Evolutionary conservation across 2,797 vertebrate species (phyloP).

Genomic region (Ctenosaura bakeri): DNA sequence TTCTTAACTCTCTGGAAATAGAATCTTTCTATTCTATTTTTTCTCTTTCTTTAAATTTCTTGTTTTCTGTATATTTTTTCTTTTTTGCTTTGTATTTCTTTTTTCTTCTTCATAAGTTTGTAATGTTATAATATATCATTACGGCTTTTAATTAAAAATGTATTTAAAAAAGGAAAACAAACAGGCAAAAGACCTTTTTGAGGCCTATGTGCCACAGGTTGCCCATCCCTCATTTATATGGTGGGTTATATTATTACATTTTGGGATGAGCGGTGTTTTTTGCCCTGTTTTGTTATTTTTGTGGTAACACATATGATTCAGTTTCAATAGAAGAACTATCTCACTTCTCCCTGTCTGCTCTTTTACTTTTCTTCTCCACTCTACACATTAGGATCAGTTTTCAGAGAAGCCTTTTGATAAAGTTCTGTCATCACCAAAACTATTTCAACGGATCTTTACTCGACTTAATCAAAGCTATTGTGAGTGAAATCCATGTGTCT

Average conservation of each 20-base stretch:
- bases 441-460: background rate
- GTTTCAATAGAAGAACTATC: background rate
- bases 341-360: background rate
- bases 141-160: no score
- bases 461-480: background rate
- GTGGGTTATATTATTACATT: background rate
- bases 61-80: no score
- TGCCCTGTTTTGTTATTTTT: background rate
- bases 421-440: background rate
- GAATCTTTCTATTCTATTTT: no score
- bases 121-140: no score
- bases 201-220: background rate
- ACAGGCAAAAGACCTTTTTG: no score
- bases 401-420: background rate
- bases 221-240: background rate
- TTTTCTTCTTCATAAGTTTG: no score
- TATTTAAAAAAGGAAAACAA: no score
- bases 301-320: background rate
- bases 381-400: background rate
- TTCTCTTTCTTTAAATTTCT: no score
- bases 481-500: background rate
- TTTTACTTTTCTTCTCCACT: background rate
- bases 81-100: no score
- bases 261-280: background rate
- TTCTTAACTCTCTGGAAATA: no score